A percentile compares a stretch with the other conserved stretches of the same genome.
Conservation (phyloP, 2,888 invertebrate species). For the Drosophila pullipes region DNA sequence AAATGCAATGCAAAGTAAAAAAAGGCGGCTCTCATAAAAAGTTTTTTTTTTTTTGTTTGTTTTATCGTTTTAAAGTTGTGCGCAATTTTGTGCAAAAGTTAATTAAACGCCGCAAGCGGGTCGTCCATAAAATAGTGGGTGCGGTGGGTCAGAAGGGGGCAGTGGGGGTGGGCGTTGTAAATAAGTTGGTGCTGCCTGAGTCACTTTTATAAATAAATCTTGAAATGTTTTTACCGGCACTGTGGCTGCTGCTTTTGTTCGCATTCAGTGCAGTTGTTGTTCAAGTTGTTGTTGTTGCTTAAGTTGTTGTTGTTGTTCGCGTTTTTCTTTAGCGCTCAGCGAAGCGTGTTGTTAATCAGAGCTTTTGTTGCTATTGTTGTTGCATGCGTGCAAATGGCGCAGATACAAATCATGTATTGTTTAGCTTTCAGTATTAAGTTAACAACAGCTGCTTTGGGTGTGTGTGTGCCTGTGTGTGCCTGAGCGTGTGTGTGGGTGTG, state of each 20-base stretch:
- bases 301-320: conserved; percentile 10
- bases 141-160: not conserved
- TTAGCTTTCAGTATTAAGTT: conserved; percentile 45
- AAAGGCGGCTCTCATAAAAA: conserved; percentile 73
- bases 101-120: conserved; percentile 76
- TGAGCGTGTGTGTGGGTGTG: not conserved
- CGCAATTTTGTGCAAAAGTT: conserved; percentile 70
- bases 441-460: conserved; percentile 29
- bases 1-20: conserved; percentile 43
- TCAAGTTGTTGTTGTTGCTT: conserved; percentile 4
- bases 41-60: conserved; percentile 45
- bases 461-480: not conserved
- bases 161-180: conserved; percentile 23
- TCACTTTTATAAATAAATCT: conserved; percentile 63
- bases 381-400: conserved; percentile 74
- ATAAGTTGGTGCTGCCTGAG: conserved; percentile 25
- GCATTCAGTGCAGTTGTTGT: not conserved
- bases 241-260: conserved; percentile 8
- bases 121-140: not conserved
- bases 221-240: conserved; percentile 39
- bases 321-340: conserved; percentile 38
- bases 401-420: conserved; percentile 78
- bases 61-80: conserved; percentile 75
- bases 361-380: conserved; percentile 25
- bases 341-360: conserved; percentile 58